phyloP scores from a whole-genome alignment of 2,113 vertebrate genomes.

The Vanacampus margaritifer region DNA sequence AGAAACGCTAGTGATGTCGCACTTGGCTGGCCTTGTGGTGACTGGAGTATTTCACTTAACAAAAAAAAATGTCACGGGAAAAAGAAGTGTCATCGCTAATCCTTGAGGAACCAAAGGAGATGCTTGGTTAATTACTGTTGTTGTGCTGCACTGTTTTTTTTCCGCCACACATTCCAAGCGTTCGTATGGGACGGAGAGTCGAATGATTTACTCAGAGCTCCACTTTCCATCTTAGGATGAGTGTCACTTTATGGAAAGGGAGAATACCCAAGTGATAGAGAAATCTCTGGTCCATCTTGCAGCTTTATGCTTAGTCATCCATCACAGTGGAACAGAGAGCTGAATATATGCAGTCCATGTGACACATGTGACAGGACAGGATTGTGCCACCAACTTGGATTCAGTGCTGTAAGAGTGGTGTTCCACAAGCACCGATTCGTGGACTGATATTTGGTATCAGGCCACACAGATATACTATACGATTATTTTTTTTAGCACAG shows the following conservation, averaged over 20 bases:
- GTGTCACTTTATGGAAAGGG: too few relatives aligned
- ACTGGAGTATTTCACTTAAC: conserved; percentile 11
- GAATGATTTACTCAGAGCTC: not conserved
- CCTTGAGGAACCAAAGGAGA: too few relatives aligned
- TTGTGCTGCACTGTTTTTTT: too few relatives aligned
- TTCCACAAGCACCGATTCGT: too few relatives aligned
- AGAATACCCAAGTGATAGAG: conserved; percentile 16
- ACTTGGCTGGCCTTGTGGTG: conserved; percentile 12
- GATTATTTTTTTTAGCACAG: too few relatives aligned
- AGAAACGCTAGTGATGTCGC: conserved; percentile 7
- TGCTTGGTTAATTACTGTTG: conserved; percentile 4
- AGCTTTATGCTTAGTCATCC: conserved; percentile 17
- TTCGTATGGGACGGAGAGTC: not conserved
- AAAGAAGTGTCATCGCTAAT: too few relatives aligned
- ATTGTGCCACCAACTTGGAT: not conserved
- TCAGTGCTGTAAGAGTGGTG: too few relatives aligned
- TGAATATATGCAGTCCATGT: conserved; percentile 4
- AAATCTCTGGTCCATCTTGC: not conserved
- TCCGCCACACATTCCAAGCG: too few relatives aligned
- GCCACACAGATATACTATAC: too few relatives aligned
- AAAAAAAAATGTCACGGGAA: too few relatives aligned
- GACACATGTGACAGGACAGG: too few relatives aligned
- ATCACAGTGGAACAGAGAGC: not conserved
- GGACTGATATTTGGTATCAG: too few relatives aligned
- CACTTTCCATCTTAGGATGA: not conserved